Percentiles rank a stretch among this genome's conserved stretches.
Evolutionary conservation across 2,113 vertebrate species (phyloP).

Genomic region (Cheirogaleus medius): DNA sequence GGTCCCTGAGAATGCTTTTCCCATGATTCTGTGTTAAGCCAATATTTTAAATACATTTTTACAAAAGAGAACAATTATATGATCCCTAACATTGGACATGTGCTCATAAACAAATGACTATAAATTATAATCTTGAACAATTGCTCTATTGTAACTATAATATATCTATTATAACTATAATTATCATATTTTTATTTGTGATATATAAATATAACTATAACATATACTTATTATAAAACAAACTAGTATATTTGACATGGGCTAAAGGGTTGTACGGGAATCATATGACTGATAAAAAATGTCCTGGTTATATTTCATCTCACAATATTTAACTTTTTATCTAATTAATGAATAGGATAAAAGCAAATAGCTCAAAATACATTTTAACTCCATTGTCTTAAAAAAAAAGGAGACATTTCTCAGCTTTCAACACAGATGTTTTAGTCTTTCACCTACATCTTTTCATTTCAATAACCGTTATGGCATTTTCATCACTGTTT

Average conservation of each 20-base stretch:
- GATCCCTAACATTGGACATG: background rate
- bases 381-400: conserved; percentile 34
- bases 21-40: background rate
- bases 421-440: conserved; percentile 57
- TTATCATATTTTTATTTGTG: background rate
- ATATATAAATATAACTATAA: background rate
- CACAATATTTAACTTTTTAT: background rate
- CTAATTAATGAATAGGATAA: background rate
- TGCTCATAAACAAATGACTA: background rate
- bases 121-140: background rate
- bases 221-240: background rate
- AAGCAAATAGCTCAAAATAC: background rate
- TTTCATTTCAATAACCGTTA: conserved; percentile 39
- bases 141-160: background rate
- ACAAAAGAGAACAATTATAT: background rate
- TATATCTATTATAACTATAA: background rate
- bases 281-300: background rate
- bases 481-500: conserved; percentile 71
- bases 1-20: background rate
- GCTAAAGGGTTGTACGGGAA: background rate
- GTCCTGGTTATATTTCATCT: background rate
- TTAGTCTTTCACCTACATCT: background rate
- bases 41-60: background rate
- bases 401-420: conserved; percentile 48
- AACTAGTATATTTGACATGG: background rate